phyloP scores from a whole-genome alignment of 2,888 invertebrate genomes.

The Iphiclides podalirius region DNA sequence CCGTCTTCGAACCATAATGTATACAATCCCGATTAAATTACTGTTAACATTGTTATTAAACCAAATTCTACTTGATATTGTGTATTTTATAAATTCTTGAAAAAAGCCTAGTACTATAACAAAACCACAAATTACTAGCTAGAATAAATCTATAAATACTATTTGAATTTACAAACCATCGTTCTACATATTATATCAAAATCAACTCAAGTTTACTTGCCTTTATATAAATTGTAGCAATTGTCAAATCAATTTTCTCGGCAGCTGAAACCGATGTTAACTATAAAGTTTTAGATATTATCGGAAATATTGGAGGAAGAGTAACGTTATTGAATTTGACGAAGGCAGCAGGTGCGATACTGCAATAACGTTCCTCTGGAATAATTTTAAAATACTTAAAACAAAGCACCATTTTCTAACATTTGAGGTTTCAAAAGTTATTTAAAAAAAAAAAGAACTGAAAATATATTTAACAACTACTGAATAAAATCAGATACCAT shows the following conservation, averaged over 20 bases:
- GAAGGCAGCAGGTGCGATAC: constrained; percentile 56
- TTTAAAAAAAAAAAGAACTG: too few relatives aligned
- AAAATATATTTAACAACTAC: too few relatives aligned
- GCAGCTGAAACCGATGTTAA: constrained; percentile 16
- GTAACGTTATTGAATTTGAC: constrained; percentile 67
- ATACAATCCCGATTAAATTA: constrained; percentile 27
- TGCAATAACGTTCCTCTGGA: constrained; percentile 43
- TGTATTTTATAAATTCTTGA: too few relatives aligned
- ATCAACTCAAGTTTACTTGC: too few relatives aligned
- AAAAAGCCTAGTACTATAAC: too few relatives aligned
- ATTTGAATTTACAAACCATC: too few relatives aligned
- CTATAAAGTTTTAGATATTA: constrained; percentile 37
- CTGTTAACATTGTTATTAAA: constrained; percentile 8
- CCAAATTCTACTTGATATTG: background rate
- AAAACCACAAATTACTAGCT: too few relatives aligned
- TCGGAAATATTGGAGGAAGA: constrained; percentile 57
- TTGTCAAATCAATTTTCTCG: background rate
- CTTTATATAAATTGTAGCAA: background rate
- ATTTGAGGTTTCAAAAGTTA: too few relatives aligned
- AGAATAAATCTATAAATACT: too few relatives aligned
- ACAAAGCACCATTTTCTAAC: too few relatives aligned
- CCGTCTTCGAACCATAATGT: constrained; percentile 37
- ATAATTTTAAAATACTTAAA: constrained; percentile 19
- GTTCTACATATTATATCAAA: too few relatives aligned
- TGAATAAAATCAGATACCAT: too few relatives aligned